Percentiles rank a stretch among this genome's conserved stretches.
phyloP scores from a whole-genome alignment of 1,140 invertebrate genomes.

The Aporrectodea caliginosa region DNA sequence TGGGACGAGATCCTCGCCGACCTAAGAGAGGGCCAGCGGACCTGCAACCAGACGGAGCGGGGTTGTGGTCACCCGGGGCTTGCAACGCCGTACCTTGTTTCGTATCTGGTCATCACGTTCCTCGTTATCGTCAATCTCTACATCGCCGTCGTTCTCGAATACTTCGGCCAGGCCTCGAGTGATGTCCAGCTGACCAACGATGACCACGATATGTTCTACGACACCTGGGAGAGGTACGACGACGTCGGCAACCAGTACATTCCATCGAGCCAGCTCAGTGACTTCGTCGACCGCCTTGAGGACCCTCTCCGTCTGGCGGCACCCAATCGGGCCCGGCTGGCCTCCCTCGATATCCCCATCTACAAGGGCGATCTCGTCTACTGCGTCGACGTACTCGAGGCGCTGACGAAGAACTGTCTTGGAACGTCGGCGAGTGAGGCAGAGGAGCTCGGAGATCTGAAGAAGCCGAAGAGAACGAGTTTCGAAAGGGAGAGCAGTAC shows the following conservation, averaged over 20 bases:
- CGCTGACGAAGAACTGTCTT: slow-evolving; percentile 85
- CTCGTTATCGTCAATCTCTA: slow-evolving; percentile 99
- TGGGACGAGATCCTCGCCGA: slow-evolving; percentile 93
- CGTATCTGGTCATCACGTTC: slow-evolving; percentile 95
- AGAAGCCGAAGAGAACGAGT: slow-evolving; percentile 1
- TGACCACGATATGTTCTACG: slow-evolving; percentile 99
- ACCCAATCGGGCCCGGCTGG: slow-evolving; percentile 97
- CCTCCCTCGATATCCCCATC: slow-evolving; percentile 96
- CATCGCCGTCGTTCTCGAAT: slow-evolving; percentile 97
- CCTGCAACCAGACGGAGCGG: slow-evolving; percentile 64
- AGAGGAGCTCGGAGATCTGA: slow-evolving; percentile 16
- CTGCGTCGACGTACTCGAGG: slow-evolving; percentile 95
- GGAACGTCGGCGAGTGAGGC: slow-evolving; percentile 60
- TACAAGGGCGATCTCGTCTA: slow-evolving; percentile 94
- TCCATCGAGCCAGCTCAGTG: slow-evolving; percentile 73
- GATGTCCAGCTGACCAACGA: slow-evolving; percentile 96
- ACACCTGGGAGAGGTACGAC: slow-evolving; percentile 98
- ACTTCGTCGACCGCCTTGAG: slow-evolving; percentile 39
- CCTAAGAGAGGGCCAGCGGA: slow-evolving; percentile 78
- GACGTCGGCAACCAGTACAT: slow-evolving; percentile 96
- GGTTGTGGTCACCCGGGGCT: slow-evolving; percentile 88
- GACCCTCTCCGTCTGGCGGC: slow-evolving; percentile 75
- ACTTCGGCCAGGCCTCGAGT: slow-evolving; percentile 95
- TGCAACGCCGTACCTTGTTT: slow-evolving; percentile 88
- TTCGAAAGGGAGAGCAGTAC: slow-evolving; percentile 92